Evolutionary conservation across 2,888 invertebrate genomes (phyloP).

Genomic region (Epinotia ramella): DNA sequence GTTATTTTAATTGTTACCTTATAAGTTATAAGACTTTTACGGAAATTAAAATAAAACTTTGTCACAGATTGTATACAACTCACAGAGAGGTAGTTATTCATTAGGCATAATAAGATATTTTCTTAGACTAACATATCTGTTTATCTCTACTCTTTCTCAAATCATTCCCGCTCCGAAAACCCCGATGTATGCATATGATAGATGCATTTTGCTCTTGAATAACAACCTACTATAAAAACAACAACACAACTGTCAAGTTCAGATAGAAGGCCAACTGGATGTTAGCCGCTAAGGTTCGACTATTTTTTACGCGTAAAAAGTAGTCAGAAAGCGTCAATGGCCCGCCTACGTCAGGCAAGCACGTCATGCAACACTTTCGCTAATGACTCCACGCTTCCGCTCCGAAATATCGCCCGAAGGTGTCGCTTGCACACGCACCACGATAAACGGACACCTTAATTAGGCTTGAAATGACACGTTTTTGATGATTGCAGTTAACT

Average conservation of each 20-base stretch:
- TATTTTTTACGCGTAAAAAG: conserved; percentile 29
- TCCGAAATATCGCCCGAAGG: conserved; percentile 46
- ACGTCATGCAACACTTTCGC: conserved; percentile 59
- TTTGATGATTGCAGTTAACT: too few species aligned
- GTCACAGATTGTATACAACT: too few species aligned
- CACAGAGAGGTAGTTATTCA: too few species aligned
- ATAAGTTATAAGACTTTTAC: too few species aligned
- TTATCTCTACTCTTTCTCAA: too few species aligned
- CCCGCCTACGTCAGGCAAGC: conserved; percentile 41
- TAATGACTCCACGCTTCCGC: conserved; percentile 58
- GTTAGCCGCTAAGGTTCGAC: not conserved
- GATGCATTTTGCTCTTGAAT: too few species aligned
- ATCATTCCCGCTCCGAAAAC: too few species aligned
- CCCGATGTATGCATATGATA: too few species aligned
- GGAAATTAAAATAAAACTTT: too few species aligned
- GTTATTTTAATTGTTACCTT: too few species aligned
- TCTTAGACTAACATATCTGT: too few species aligned
- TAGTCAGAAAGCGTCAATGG: conserved; percentile 33
- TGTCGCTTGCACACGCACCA: conserved; percentile 28
- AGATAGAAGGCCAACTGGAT: conserved; percentile 21
- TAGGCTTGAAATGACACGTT: not conserved
- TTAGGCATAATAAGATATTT: too few species aligned
- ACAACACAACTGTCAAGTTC: not conserved
- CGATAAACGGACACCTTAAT: conserved; percentile 17
- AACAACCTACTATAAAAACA: not conserved